Percentiles rank a stretch among this genome's conserved stretches.
Evolutionary conservation across 2,888 invertebrate species (phyloP).

Genomic region (Orchesellides sinensis): DNA sequence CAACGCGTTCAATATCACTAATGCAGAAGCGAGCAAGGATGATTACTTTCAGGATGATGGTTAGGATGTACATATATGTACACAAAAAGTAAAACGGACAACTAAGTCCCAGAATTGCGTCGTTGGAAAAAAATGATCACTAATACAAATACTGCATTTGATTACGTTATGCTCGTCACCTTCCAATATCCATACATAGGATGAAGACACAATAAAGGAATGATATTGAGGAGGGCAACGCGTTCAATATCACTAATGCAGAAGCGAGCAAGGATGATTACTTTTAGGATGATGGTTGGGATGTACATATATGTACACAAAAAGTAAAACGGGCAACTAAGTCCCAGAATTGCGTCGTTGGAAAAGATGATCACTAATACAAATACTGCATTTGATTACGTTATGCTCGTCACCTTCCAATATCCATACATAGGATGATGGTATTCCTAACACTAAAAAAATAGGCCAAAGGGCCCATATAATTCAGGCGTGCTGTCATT

Average conservation of each 20-base stretch:
- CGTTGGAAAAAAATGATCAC: not conserved
- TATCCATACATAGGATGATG: not conserved
- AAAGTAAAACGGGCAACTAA: conserved; percentile 1
- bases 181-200: not conserved
- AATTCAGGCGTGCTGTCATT: conserved; percentile 46
- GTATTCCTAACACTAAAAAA: conserved; percentile 1
- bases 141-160: conserved; percentile 33
- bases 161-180: not conserved
- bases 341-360: too few species aligned
- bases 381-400: conserved; percentile 14
- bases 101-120: too few species aligned
- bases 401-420: not conserved
- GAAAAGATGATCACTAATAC: conserved; percentile 19
- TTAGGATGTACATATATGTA: conserved; percentile 23
- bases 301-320: conserved; percentile 25
- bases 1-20: not conserved
- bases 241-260: not conserved
- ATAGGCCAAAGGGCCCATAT: conserved; percentile 52
- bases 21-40: not conserved
- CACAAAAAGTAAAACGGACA: conserved; percentile 9
- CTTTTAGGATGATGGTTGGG: conserved; percentile 17
- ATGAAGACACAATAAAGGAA: not conserved
- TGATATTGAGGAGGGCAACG: conserved; percentile 16
- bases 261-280: not conserved
- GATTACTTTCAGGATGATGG: conserved; percentile 12